These are phyloP conservation scores for Plutomurus gul DNA, from an alignment of 1,140 invertebrate species.

Conservation along the genomic window DNA sequence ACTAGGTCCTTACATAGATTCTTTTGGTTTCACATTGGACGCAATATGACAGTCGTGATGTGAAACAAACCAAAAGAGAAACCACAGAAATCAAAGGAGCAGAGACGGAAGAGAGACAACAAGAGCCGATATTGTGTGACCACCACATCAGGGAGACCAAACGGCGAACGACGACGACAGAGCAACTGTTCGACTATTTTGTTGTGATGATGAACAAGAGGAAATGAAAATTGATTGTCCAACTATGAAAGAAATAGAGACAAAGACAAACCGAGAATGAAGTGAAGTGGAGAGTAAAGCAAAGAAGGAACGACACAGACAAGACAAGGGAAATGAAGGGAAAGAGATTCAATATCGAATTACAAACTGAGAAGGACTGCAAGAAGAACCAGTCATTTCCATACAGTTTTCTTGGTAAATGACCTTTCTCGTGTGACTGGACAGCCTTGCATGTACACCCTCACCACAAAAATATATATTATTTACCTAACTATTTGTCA, in stretches of 20 bases:
- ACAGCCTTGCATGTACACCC: too few relatives aligned
- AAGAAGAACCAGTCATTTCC: too few relatives aligned
- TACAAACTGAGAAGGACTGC: background rate
- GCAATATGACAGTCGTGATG: too few relatives aligned
- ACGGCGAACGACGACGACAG: background rate
- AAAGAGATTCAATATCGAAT: constrained; percentile 5
- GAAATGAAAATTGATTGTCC: constrained; percentile 19
- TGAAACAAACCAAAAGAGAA: background rate
- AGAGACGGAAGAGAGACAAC: too few relatives aligned
- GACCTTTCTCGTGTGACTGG: too few relatives aligned
- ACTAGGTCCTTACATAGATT: background rate
- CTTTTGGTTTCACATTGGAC: background rate
- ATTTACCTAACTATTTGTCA: too few relatives aligned
- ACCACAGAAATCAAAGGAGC: constrained; percentile 15
- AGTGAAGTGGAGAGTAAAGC: constrained; percentile 23
- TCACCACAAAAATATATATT: too few relatives aligned
- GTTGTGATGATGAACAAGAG: constrained; percentile 3
- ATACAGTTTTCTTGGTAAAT: too few relatives aligned
- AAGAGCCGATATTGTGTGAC: too few relatives aligned
- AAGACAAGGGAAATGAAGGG: background rate
- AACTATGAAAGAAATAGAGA: constrained; percentile 4
- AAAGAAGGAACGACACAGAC: background rate
- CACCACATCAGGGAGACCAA: too few relatives aligned
- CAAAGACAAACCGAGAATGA: background rate
- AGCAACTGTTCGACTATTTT: background rate